Conservation (phyloP, 2,888 invertebrate species). For the Lasius platythorax region DNA sequence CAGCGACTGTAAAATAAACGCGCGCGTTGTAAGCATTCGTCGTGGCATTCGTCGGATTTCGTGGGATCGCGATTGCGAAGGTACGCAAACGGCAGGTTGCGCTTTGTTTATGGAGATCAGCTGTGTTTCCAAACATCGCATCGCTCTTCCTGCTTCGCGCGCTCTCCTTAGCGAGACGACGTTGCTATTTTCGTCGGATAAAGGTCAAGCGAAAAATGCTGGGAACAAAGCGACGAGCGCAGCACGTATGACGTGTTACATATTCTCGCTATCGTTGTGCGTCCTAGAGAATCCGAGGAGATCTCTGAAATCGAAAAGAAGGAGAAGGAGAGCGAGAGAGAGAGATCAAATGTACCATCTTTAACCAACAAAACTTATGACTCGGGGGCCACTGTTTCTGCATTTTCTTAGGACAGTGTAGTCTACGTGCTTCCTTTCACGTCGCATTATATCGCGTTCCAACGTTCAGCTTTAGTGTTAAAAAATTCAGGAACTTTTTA, state of each 20-base stretch:
- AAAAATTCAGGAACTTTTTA: neutral
- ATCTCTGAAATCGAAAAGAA: neutral
- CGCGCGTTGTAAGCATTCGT: slow-evolving; percentile 62
- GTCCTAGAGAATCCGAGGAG: neutral
- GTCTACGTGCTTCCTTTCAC: neutral
- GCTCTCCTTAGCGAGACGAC: slow-evolving; percentile 42
- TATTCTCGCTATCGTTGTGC: neutral
- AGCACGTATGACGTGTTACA: slow-evolving; percentile 56
- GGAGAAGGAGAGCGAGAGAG: neutral
- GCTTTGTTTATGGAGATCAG: slow-evolving; percentile 85
- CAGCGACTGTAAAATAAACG: slow-evolving; percentile 68
- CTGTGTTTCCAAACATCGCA: slow-evolving; percentile 80
- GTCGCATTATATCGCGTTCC: neutral
- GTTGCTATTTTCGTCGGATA: slow-evolving; percentile 76
- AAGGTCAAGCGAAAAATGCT: slow-evolving; percentile 67
- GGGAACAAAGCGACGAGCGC: slow-evolving; percentile 41
- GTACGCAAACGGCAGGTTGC: slow-evolving; percentile 75
- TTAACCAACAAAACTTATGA: neutral
- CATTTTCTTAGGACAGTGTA: neutral
- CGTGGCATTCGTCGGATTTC: slow-evolving; percentile 64
- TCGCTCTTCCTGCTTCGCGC: slow-evolving; percentile 68
- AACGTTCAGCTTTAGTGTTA: neutral
- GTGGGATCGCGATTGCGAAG: slow-evolving; percentile 74
- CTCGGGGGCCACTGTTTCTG: neutral
- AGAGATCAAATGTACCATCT: neutral